These are phyloP conservation scores for Thecophora atra DNA, from an alignment of 2,888 invertebrate genomes.

Conservation along the genomic window DNA sequence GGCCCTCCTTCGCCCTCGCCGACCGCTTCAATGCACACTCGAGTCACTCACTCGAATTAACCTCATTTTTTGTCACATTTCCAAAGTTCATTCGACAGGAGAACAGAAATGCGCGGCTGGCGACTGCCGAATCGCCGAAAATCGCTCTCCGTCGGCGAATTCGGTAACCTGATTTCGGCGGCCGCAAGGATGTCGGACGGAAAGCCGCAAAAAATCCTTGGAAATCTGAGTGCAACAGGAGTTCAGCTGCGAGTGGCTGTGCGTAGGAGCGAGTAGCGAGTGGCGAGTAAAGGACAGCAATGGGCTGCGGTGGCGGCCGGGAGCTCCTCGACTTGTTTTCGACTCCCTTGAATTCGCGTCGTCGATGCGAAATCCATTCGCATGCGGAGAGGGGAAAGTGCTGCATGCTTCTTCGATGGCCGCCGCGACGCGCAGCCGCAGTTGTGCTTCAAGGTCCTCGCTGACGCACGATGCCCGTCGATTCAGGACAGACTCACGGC, in stretches of 20 bases:
- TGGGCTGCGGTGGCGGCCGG: too few relatives aligned
- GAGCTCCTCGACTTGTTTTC: too few relatives aligned
- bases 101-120: constrained; percentile 45
- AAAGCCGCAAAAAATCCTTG: constrained; percentile 58
- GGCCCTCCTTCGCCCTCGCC: too few relatives aligned
- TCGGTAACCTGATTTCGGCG: background rate
- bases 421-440: background rate
- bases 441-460: constrained; percentile 27
- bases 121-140: constrained; percentile 17
- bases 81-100: constrained; percentile 56
- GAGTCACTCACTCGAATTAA: constrained; percentile 34
- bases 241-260: constrained; percentile 47
- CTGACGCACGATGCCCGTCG: constrained; percentile 16
- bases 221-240: constrained; percentile 59
- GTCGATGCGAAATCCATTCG: background rate
- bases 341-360: too few relatives aligned
- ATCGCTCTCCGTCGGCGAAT: background rate
- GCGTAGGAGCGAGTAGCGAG: background rate
- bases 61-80: constrained; percentile 57
- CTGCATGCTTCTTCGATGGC: constrained; percentile 2
- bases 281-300: too few relatives aligned
- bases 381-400: background rate
- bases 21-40: too few relatives aligned
- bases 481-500: background rate
- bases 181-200: too few relatives aligned